Conservation (phyloP, 2,113 vertebrate species). For the Potamarius usumacintae region DNA sequence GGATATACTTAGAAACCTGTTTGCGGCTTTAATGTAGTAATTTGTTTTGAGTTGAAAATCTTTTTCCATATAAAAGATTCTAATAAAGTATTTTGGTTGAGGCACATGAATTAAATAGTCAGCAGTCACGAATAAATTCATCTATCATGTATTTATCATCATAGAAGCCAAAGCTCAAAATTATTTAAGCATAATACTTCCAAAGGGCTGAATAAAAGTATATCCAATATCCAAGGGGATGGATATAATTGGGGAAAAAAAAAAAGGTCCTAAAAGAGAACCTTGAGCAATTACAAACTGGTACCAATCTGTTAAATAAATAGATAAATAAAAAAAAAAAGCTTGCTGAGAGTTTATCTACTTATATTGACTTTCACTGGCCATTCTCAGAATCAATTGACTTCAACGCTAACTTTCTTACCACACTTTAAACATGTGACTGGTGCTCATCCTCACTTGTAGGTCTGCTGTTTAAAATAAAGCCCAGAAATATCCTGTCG, state of each 20-base stretch:
- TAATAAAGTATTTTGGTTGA: background rate
- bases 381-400: background rate
- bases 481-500: background rate
- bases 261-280: background rate
- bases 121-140: background rate
- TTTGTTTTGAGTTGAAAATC: background rate
- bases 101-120: background rate
- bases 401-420: background rate
- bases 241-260: background rate
- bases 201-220: background rate
- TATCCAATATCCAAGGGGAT: background rate
- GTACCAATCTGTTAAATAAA: background rate
- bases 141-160: background rate
- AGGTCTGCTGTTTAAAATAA: background rate
- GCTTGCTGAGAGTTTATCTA: background rate
- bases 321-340: background rate
- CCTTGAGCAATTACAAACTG: background rate
- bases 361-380: background rate
- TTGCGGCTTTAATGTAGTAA: background rate
- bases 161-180: background rate
- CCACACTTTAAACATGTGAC: background rate
- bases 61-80: background rate
- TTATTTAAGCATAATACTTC: background rate
- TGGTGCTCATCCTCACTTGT: background rate
- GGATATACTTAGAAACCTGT: conserved; percentile 74